These are phyloP conservation scores for Oligia strigilis DNA, from an alignment of 2,888 invertebrate genomes.

Conservation along the genomic window DNA sequence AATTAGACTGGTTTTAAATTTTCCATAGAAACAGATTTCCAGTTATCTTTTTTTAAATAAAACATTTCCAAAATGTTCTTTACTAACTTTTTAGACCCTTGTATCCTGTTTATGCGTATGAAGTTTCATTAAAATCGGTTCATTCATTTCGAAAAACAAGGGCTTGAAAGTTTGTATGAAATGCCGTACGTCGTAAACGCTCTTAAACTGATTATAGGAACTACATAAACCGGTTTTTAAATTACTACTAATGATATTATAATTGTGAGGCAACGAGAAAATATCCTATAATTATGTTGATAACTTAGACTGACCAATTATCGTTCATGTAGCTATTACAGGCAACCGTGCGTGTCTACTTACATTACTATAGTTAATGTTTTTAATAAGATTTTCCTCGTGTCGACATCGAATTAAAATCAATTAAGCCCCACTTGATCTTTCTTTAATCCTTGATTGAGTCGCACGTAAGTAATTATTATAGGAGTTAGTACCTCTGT, in stretches of 20 bases:
- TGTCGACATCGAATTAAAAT: constrained; percentile 12
- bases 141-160: too few species aligned
- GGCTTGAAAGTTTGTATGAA: too few species aligned
- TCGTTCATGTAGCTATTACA: constrained; percentile 28
- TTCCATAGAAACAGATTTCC: too few species aligned
- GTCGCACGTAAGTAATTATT: neutral
- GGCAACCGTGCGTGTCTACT: constrained; percentile 13
- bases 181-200: too few species aligned
- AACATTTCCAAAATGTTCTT: too few species aligned
- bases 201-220: neutral
- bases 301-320: constrained; percentile 34
- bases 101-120: too few species aligned
- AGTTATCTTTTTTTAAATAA: too few species aligned
- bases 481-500: constrained; percentile 4
- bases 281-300: constrained; percentile 32
- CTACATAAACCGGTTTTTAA: constrained; percentile 23
- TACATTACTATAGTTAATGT: constrained; percentile 18
- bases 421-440: constrained; percentile 33
- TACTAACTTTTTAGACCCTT: too few species aligned
- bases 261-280: constrained; percentile 22
- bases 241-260: constrained; percentile 19
- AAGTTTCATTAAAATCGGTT: too few species aligned
- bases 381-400: constrained; percentile 41
- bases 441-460: constrained; percentile 1
- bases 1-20: too few species aligned